A percentile compares a stretch with the other conserved stretches of the same genome.
phyloP scores from a whole-genome alignment of 1,140 invertebrate genomes.

The Zaprionus davidi region DNA sequence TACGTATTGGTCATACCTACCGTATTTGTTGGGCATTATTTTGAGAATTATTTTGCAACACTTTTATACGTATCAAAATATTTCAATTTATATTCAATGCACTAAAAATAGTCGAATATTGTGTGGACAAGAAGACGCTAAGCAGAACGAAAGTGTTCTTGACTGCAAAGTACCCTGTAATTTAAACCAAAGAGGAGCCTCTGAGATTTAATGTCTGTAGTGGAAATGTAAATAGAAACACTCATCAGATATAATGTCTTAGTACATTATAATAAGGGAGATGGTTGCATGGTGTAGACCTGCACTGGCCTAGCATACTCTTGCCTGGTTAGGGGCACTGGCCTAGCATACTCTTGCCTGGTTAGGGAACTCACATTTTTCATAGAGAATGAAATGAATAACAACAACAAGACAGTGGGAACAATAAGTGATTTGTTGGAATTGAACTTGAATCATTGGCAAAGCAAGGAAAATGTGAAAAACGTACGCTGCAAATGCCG shows the following conservation, averaged over 20 bases:
- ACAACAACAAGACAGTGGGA: slow-evolving; percentile 13
- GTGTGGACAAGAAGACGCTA: slow-evolving; percentile 27
- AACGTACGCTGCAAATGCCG: slow-evolving; percentile 41
- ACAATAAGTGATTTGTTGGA: slow-evolving; percentile 1
- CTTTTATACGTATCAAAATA: slow-evolving; percentile 26
- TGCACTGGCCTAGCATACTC: neutral
- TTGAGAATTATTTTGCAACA: slow-evolving; percentile 8
- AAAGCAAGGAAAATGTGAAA: slow-evolving; percentile 26
- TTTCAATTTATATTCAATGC: slow-evolving; percentile 18
- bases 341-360: neutral
- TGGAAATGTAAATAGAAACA: neutral
- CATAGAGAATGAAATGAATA: slow-evolving; percentile 1
- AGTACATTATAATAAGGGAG: neutral
- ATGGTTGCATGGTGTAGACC: neutral
- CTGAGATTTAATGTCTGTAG: too few species aligned
- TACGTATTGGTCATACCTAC: neutral
- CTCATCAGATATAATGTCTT: neutral
- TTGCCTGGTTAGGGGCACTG: too few species aligned
- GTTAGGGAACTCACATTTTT: neutral
- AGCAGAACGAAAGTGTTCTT: neutral
- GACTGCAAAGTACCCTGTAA: neutral
- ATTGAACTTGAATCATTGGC: slow-evolving; percentile 24
- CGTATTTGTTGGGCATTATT: slow-evolving; percentile 1
- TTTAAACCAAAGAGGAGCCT: neutral
- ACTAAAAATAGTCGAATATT: slow-evolving; percentile 34